Conservation (phyloP, 2,797 vertebrate species). For the Ciconia nigra region DNA sequence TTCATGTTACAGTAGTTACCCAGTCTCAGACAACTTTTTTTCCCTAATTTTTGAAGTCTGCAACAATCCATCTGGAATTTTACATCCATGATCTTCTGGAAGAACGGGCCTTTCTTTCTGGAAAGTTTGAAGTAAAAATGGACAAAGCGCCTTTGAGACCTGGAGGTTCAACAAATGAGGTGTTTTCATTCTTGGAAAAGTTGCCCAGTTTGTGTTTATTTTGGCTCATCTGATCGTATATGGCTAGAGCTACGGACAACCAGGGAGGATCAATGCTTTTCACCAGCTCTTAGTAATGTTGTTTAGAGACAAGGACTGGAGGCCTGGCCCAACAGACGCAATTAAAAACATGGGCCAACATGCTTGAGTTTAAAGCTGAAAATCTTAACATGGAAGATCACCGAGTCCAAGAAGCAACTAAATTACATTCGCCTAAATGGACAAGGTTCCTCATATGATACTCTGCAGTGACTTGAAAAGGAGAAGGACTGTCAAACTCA, state of each 20-base stretch:
- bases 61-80: constrained; percentile 57
- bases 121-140: constrained; percentile 47
- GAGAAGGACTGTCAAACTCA: not conserved
- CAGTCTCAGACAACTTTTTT: not conserved
- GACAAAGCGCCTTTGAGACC: constrained; percentile 61
- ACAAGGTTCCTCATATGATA: not conserved
- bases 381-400: not conserved
- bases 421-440: not conserved
- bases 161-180: constrained; percentile 51
- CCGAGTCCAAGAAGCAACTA: not conserved
- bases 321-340: not conserved
- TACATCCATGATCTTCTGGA: constrained; percentile 15
- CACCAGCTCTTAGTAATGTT: not conserved
- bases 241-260: not conserved
- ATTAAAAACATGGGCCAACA: not conserved
- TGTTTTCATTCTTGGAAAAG: constrained; percentile 54
- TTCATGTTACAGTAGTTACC: not conserved
- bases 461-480: not conserved
- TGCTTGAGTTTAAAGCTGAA: not conserved
- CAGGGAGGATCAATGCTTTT: constrained; percentile 28
- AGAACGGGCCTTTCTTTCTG: constrained; percentile 36
- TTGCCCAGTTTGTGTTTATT: constrained; percentile 45
- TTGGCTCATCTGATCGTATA: constrained; percentile 13
- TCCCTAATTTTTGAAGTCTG: not conserved
- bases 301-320: not conserved